Base-by-base conservation (phyloP, 2,797 vertebrate genomes). In the Tenualosa thibaudeaui region DNA sequence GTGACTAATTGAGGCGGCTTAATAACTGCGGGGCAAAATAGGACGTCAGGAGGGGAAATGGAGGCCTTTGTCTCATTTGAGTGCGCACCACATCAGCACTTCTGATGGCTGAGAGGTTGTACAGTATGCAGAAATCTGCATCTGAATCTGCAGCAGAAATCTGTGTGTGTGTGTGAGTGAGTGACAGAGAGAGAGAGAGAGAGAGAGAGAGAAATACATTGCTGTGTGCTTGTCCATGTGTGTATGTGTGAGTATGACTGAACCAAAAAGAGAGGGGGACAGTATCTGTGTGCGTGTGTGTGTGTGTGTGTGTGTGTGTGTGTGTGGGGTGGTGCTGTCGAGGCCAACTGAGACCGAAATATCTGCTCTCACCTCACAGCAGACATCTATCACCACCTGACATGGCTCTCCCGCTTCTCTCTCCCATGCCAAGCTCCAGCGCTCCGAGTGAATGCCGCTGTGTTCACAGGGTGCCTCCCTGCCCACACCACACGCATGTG, bases 61-160 rank as follows among this genome's bases (percentile, higher is more conserved):
- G 75, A 85, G 78, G 85, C 83, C 83, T 87, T 82, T 46, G 71
- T 78, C 71, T 78, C 71, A 86, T 87, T 81, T 85, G 84, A 82
- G 89, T 81, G 81, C 85, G 82, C 85, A 75, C 86, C 84, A 85
- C 89, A 90, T 92, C 90, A 91, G 92, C 89, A 88, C 68, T 89
- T 90, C 84, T 88, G 62, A 86, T 78, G 54, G 60, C 40, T 78
- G 40, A 78, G 71, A 78, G 71, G 71, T 43, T 78, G 71, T 78
- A 78, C 40, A 46, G 71, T 78, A 78, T 78, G 71, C 71, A 78
- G 19, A 78, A 78, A 78, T 78, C 37, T 46, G 68, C 31, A 31
- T 31, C 31, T 31, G 31, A 31, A 31, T 31, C 1, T 31, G 31
- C 31, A 31, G 68, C 68, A 75, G 37, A 75, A 75, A 75, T 75